phyloP scores from a whole-genome alignment of 2,797 vertebrate species.

The Neoniphon sammara region DNA sequence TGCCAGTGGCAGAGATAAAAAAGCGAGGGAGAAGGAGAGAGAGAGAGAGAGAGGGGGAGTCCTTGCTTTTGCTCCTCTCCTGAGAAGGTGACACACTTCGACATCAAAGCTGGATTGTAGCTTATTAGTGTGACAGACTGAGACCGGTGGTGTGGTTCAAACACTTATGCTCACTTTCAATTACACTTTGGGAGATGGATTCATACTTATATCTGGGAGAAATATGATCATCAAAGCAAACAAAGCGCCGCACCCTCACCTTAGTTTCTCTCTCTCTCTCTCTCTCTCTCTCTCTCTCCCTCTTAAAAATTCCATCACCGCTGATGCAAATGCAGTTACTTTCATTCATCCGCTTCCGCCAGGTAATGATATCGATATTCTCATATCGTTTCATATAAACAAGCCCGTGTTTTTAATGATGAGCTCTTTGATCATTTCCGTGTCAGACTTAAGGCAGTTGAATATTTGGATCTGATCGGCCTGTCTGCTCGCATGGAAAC shows the following conservation, averaged over 20 bases:
- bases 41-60: too few relatives aligned
- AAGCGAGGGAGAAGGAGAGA: background rate
- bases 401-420: conserved; percentile 39
- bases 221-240: conserved; percentile 80
- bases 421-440: conserved; percentile 33
- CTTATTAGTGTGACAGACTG: conserved; percentile 76
- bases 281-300: conserved; percentile 14
- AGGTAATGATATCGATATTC: conserved; percentile 32
- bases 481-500: conserved; percentile 36
- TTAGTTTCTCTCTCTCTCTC: conserved; percentile 17
- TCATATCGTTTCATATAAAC: conserved; percentile 12
- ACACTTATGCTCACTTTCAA: conserved; percentile 73
- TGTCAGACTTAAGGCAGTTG: conserved; percentile 34
- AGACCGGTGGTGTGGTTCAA: conserved; percentile 66
- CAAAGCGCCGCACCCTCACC: conserved; percentile 48
- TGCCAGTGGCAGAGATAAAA: conserved; percentile 38
- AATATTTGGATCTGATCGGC: conserved; percentile 51
- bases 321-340: conserved; percentile 28
- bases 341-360: conserved; percentile 31
- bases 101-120: conserved; percentile 79
- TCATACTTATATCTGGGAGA: conserved; percentile 68
- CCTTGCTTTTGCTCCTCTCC: conserved; percentile 60
- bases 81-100: conserved; percentile 77
- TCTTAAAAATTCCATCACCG: conserved; percentile 44
- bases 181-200: conserved; percentile 68